phyloP scores from a whole-genome alignment of 2,888 invertebrate genomes.

The Cyrtodaria siliqua region DNA sequence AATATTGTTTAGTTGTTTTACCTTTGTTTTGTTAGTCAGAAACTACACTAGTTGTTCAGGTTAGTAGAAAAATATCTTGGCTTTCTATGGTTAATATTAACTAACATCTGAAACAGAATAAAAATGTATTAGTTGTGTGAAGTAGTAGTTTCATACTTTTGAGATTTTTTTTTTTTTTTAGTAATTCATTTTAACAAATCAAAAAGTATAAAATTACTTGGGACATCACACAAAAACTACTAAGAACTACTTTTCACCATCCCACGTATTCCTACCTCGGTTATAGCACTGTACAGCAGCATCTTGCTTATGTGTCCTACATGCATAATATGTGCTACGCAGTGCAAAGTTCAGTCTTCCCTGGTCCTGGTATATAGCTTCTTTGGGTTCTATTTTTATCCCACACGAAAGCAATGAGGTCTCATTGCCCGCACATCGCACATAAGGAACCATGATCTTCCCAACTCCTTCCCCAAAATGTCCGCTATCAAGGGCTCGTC shows the following conservation, averaged over 20 bases:
- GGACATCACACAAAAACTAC: neutral
- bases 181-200: too few relatives aligned
- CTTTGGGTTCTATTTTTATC: conserved; percentile 62
- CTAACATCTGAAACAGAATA: too few relatives aligned
- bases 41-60: too few relatives aligned
- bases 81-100: too few relatives aligned
- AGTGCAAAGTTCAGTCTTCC: conserved; percentile 52
- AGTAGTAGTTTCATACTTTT: too few relatives aligned
- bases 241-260: neutral
- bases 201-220: too few relatives aligned
- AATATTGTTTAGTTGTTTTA: neutral
- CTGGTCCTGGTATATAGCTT: conserved; percentile 44
- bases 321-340: conserved; percentile 64
- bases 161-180: too few relatives aligned
- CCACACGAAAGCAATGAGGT: conserved; percentile 75
- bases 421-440: conserved; percentile 78
- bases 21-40: too few relatives aligned
- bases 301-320: conserved; percentile 67
- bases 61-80: too few relatives aligned
- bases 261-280: conserved; percentile 53
- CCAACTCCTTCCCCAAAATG: conserved; percentile 77
- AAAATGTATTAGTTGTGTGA: too few relatives aligned
- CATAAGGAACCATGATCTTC: conserved; percentile 80
- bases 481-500: conserved; percentile 66
- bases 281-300: conserved; percentile 74